These are phyloP conservation scores for Toxotes chatareus DNA, from an alignment of 2,113 vertebrate species.

Conservation along the genomic window DNA sequence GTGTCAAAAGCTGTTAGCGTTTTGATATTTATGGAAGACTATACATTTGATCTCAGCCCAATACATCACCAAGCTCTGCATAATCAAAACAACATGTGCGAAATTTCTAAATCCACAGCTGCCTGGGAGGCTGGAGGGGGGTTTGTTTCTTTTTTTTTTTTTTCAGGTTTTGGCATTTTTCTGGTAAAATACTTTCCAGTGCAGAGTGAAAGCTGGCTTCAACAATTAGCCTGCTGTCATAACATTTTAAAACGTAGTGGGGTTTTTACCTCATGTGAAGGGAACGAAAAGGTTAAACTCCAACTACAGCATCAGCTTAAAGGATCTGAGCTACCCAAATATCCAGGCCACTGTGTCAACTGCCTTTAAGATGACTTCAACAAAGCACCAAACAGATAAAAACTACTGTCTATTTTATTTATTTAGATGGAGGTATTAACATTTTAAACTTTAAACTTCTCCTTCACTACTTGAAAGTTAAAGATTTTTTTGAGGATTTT, in stretches of 20 bases:
- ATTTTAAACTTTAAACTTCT: no score
- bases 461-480: no score
- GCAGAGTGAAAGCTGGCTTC: conserved; percentile 42
- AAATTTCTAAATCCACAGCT: conserved; percentile 51
- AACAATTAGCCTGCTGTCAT: conserved; percentile 52
- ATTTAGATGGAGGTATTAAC: no score
- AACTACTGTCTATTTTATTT: background rate
- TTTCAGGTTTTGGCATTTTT: conserved; percentile 56
- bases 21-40: conserved; percentile 74
- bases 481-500: background rate
- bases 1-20: conserved; percentile 77
- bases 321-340: background rate
- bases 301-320: background rate
- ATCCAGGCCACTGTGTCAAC: background rate
- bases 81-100: conserved; percentile 76
- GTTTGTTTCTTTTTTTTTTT: conserved; percentile 9
- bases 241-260: conserved; percentile 32
- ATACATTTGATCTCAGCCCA: conserved; percentile 74
- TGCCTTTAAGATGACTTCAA: background rate
- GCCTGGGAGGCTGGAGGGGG: conserved; percentile 25
- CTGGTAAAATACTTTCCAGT: conserved; percentile 62
- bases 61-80: conserved; percentile 52
- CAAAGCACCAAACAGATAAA: background rate
- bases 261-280: conserved; percentile 4
- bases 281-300: conserved; percentile 17